Evolutionary conservation across 1,140 invertebrate species (phyloP), one percentile per base, ranked within the genome.

Genomic region (Scylla paramamosain): DNA sequence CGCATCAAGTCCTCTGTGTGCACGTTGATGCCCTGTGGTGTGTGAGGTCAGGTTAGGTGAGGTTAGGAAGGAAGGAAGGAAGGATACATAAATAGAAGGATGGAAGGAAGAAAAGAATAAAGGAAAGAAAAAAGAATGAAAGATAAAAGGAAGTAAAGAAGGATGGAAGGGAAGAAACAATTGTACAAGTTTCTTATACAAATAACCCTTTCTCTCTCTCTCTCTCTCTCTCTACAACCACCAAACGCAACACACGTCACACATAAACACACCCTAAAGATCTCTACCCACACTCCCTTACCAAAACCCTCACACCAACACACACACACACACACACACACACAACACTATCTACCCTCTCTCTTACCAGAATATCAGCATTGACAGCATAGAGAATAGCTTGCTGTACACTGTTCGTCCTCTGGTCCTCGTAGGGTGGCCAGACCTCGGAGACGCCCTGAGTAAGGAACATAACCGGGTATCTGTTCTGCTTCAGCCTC

Each of bases 401-500:
- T 96, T 98, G 98, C 39, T 98, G 98, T 95, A 99, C 98, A 0
- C 97, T 98, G 96, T 98, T 98, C 95, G 99, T 99, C 31, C 99
- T 97, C 0, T 98, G 98, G 97, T 99, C 99, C 83, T 98, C 97
- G 97, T 99, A 99, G 67, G 98, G 97, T 82, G 98, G 97, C 97
- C 99, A 99, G 95, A 98, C 98, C 7, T 97, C 97, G 2, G 98
- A 98, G 16, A 98, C 97, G 1, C 99, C 99, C 97, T 99, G 97
- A 0, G 99, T 99, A 86, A 99, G 97, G 96, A 99, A 99, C 97
- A 99, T 98, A 0, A 99, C 98, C 0, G 99, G 99, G 97, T 99
- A 99, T 96, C 98, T 98, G 97, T 99, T 99, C 97, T 99, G 99
- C 96, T 99, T 99, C 93, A 98, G 97, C 59, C 98, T 97, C 88